Base-by-base conservation (phyloP, 2,888 invertebrate species). In the Himalopsyche japonica region DNA sequence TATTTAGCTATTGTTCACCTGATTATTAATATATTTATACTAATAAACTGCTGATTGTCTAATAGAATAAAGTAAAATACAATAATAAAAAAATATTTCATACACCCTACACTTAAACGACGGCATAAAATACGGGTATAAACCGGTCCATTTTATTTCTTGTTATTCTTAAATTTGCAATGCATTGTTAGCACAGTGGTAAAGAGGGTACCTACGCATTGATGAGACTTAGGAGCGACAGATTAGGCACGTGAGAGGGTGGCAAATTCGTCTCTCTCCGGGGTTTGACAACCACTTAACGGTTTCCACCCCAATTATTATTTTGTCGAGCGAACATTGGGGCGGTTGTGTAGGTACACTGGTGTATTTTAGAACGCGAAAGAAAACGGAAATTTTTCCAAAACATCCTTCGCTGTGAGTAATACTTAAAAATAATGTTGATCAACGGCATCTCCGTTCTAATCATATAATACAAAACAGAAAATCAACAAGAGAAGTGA, bases 241-340 rank as follows among this genome's bases (percentile, higher is more conserved):
- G 78, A 78, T 78, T 78, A 78, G 78, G 78, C 78, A 78, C 78
- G 78, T 78, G 70, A 70, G 70, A 70, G 70, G 70, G 70, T 70
- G 78, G 78, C 37, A 47, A 24, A 37, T 37, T 12, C 78, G 18
- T 24, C 78, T 37, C 78, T 78, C 70, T 20, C 27, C 27, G 27
- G 27, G 27, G 70, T 30, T 27, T 12, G 70, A 70, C 70, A 70
- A 70, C 70, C 70, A 70, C 70, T 70, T 70, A 70, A 27, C 70
- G 70, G 27, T 70, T 70, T 27, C 20, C 27, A 70, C 70, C 70
- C 70, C 70, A 27, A 70, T 70, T 70, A 70, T 70, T 70, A 70
- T 70, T 70, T 70, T 27, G 5, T 27, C 70, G 70, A 70, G 70
- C 70, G 15, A 27, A 27, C 20, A 70, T 3, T 30, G 27, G 30